phyloP scores from a whole-genome alignment of 2,888 invertebrate species.

The Masnerella sp. region DNA sequence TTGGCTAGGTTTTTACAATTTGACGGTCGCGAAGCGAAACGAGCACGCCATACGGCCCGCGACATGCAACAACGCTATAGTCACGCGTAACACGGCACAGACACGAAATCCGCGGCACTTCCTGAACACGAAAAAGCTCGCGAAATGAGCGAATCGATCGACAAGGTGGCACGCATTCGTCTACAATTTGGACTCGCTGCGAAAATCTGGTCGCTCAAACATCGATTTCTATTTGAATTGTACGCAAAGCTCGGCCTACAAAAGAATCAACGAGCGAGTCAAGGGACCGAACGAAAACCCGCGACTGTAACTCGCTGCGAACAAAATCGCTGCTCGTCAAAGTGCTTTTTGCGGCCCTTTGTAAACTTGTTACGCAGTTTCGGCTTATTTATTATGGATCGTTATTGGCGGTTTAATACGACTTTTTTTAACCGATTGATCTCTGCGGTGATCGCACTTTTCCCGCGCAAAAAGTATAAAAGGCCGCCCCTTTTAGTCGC shows the following conservation, averaged over 20 bases:
- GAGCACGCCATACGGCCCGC: constrained; percentile 47
- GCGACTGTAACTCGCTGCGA: constrained; percentile 23
- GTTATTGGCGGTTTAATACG: constrained; percentile 10
- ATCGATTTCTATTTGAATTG: constrained; percentile 53
- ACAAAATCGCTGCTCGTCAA: constrained; percentile 29
- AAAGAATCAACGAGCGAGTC: constrained; percentile 44
- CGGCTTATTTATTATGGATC: constrained; percentile 27
- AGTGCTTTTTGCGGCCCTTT: constrained; percentile 30
- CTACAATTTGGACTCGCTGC: constrained; percentile 41
- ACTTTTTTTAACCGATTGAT: not conserved
- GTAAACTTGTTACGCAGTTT: constrained; percentile 23
- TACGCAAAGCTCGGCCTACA: constrained; percentile 27
- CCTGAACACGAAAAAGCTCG: constrained; percentile 56
- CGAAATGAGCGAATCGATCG: constrained; percentile 53
- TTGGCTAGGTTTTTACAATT: constrained; percentile 37
- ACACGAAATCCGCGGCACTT: constrained; percentile 50
- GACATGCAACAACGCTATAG: constrained; percentile 38
- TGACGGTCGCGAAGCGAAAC: constrained; percentile 31
- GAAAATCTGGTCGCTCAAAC: constrained; percentile 50
- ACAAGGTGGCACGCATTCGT: constrained; percentile 46
- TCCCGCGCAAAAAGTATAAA: too few species aligned
- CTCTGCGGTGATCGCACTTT: too few species aligned
- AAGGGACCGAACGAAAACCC: constrained; percentile 31
- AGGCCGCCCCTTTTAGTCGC: too few species aligned
- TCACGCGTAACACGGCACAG: constrained; percentile 35